Conservation (phyloP, 2,888 invertebrate species). For the Eretmocerus hayati region DNA sequence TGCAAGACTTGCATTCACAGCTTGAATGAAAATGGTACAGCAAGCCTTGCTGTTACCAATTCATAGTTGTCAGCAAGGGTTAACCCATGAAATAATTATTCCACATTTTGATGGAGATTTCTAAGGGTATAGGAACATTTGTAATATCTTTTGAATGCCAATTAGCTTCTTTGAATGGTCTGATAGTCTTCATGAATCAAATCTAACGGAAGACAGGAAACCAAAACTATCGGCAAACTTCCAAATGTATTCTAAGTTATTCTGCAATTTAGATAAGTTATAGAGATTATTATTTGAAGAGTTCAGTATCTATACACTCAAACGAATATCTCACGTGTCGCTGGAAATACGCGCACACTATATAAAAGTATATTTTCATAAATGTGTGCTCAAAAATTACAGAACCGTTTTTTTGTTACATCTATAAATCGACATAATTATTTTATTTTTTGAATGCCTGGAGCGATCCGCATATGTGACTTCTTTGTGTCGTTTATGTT, state of each 20-base stretch:
- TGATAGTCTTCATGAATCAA: no score
- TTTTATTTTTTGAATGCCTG: no score
- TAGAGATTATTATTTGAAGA: slow-evolving; percentile 16
- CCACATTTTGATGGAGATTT: slow-evolving; percentile 5
- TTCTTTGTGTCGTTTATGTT: no score
- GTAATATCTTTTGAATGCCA: no score
- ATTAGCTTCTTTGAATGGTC: no score
- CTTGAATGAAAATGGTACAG: no score
- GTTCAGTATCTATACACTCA: slow-evolving; percentile 16
- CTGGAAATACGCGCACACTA: slow-evolving; percentile 9
- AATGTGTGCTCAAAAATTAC: slow-evolving; percentile 12
- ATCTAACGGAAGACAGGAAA: slow-evolving; percentile 10
- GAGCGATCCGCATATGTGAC: no score
- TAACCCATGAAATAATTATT: no score
- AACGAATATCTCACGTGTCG: slow-evolving; percentile 5
- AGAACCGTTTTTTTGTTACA: slow-evolving; percentile 12
- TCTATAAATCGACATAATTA: no score
- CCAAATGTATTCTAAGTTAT: slow-evolving; percentile 21
- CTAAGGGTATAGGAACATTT: neutral
- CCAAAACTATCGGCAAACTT: slow-evolving; percentile 11
- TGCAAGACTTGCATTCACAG: no score
- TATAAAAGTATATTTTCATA: slow-evolving; percentile 21
- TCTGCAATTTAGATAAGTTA: slow-evolving; percentile 13
- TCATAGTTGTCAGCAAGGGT: no score
- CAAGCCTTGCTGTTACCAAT: no score